A percentile compares a stretch with the other conserved stretches of the same genome.
Evolutionary conservation across 2,888 invertebrate genomes (phyloP).

Genomic region (Empis stercorea): DNA sequence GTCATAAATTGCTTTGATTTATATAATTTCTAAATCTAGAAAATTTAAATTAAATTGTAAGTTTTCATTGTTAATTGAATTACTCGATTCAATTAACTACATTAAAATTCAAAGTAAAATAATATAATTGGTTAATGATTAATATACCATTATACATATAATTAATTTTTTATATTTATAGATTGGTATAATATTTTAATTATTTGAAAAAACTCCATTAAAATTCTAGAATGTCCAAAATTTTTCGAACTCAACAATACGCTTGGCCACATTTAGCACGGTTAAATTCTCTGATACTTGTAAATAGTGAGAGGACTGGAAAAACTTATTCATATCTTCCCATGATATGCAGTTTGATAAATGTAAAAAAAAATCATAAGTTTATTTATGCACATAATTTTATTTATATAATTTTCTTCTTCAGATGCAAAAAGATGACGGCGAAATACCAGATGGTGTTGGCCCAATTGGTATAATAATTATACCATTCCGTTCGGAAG

Average conservation of each 20-base stretch:
- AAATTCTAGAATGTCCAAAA: slow-evolving; percentile 1
- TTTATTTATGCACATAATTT: no score
- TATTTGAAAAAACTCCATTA: no score
- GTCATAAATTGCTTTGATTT: no score
- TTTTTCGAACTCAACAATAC: slow-evolving; percentile 45
- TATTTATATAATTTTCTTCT: not conserved
- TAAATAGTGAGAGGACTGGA: slow-evolving; percentile 47
- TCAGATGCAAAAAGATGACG: slow-evolving; percentile 29
- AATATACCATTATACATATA: no score
- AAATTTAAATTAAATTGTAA: no score
- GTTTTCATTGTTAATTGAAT: no score
- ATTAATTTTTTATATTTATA: no score
- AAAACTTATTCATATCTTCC: slow-evolving; percentile 61
- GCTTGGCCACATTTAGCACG: slow-evolving; percentile 57
- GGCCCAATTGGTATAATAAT: slow-evolving; percentile 55
- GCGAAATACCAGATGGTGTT: slow-evolving; percentile 30
- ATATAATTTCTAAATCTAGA: no score
- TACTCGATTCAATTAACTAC: no score
- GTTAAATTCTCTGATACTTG: slow-evolving; percentile 49
- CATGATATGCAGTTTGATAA: slow-evolving; percentile 49
- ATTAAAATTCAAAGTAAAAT: no score
- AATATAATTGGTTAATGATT: no score
- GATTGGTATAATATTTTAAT: no score
- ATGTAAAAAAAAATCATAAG: not conserved
- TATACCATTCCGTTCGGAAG: slow-evolving; percentile 47